phyloP scores from a whole-genome alignment of 2,888 invertebrate genomes.

The Girardia tigrina region DNA sequence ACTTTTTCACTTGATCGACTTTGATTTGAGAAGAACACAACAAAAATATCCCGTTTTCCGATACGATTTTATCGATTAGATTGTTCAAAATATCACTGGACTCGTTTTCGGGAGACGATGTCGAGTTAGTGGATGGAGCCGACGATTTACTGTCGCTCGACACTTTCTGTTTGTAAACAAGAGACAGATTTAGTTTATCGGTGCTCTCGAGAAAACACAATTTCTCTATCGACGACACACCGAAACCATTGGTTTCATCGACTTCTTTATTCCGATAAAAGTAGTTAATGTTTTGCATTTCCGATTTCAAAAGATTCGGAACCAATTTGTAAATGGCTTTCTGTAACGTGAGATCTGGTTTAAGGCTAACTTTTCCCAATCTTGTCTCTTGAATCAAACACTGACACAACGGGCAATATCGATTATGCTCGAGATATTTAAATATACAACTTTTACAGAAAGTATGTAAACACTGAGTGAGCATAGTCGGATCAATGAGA shows the following conservation, averaged over 20 bases:
- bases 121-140: neutral
- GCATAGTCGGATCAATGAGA: conserved; percentile 25
- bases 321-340: conserved; percentile 26
- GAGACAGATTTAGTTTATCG: neutral
- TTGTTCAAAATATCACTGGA: neutral
- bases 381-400: conserved; percentile 25
- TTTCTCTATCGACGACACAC: neutral
- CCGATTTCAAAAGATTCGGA: neutral
- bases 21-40: conserved; percentile 11
- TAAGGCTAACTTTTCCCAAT: neutral
- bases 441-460: conserved; percentile 28
- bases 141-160: neutral
- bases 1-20: conserved; percentile 9
- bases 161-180: neutral
- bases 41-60: conserved; percentile 5
- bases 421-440: neutral
- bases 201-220: conserved; percentile 3
- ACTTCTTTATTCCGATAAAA: conserved; percentile 6
- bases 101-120: neutral
- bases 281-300: conserved; percentile 17
- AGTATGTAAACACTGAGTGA: conserved; percentile 27
- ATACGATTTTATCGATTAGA: neutral
- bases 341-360: conserved; percentile 1
- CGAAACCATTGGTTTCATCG: neutral
- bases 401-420: conserved; percentile 26